Evolutionary conservation across 2,888 invertebrate genomes (phyloP).

Genomic region (Pyrgus malvae): DNA sequence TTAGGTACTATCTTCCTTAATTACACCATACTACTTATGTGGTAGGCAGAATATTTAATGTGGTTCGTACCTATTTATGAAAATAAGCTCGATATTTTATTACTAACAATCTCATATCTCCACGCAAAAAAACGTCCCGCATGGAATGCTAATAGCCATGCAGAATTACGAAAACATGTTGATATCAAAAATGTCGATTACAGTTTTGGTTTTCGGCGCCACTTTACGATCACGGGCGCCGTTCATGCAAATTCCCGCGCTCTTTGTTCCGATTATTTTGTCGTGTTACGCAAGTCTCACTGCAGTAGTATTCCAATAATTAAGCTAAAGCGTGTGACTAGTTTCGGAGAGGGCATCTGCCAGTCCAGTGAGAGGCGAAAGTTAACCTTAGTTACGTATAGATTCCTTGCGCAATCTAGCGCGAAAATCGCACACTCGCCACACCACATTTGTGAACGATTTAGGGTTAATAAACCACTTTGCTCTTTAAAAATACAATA

Average conservation of each 20-base stretch:
- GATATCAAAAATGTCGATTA: neutral
- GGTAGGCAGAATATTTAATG: too few relatives aligned
- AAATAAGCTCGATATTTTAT: too few relatives aligned
- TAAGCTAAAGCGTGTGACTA: conserved; percentile 31
- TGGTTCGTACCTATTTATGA: too few relatives aligned
- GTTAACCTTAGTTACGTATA: conserved; percentile 35
- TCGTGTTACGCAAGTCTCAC: neutral
- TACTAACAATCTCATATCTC: too few relatives aligned
- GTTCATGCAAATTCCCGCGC: conserved; percentile 3
- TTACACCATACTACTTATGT: too few relatives aligned
- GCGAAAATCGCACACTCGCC: conserved; percentile 15
- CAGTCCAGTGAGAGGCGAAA: conserved; percentile 58
- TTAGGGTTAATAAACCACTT: neutral
- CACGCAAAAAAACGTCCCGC: neutral
- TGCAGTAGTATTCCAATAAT: conserved; percentile 16
- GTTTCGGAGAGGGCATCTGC: conserved; percentile 43
- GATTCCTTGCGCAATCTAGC: conserved; percentile 22
- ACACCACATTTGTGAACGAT: neutral
- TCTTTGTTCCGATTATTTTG: conserved; percentile 11
- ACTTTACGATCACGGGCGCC: conserved; percentile 1
- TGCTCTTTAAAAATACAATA: too few relatives aligned
- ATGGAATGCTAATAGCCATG: neutral
- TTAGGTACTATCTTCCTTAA: too few relatives aligned
- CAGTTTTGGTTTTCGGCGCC: neutral
- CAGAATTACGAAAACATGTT: conserved; percentile 5